Conservation (phyloP, 2,888 invertebrate genomes). For the Hypsopygia costalis region DNA sequence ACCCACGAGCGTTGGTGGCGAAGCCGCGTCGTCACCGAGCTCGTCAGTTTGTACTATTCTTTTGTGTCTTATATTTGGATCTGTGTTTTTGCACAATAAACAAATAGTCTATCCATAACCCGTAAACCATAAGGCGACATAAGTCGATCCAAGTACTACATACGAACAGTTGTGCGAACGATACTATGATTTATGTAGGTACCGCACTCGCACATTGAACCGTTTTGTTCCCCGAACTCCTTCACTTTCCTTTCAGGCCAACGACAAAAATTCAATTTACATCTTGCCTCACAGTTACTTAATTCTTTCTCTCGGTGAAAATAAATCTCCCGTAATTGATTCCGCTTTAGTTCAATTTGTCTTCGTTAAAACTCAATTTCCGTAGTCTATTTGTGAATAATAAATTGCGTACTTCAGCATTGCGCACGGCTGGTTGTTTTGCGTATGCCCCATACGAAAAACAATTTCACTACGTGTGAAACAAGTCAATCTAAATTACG, state of each 20-base stretch:
- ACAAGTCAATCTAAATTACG: conserved; percentile 70
- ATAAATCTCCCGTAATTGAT: conserved; percentile 77
- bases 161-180: no score
- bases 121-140: no score
- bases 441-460: conserved; percentile 40
- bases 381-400: conserved; percentile 76
- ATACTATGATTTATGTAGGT: neutral
- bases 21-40: no score
- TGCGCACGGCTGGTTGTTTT: conserved; percentile 54
- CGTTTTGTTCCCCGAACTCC: conserved; percentile 28
- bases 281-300: conserved; percentile 68
- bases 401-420: conserved; percentile 68
- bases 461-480: conserved; percentile 50
- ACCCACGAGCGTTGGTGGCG: no score
- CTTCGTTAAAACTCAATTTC: conserved; percentile 79
- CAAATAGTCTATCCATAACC: no score
- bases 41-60: no score
- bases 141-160: no score
- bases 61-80: no score
- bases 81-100: no score
- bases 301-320: conserved; percentile 70
- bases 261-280: conserved; percentile 73
- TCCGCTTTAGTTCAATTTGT: conserved; percentile 77
- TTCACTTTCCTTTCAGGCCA: conserved; percentile 44
- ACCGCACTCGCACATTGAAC: neutral